Conservation (phyloP, 2,113 vertebrate genomes). For the Neolamprologus longior region DNA sequence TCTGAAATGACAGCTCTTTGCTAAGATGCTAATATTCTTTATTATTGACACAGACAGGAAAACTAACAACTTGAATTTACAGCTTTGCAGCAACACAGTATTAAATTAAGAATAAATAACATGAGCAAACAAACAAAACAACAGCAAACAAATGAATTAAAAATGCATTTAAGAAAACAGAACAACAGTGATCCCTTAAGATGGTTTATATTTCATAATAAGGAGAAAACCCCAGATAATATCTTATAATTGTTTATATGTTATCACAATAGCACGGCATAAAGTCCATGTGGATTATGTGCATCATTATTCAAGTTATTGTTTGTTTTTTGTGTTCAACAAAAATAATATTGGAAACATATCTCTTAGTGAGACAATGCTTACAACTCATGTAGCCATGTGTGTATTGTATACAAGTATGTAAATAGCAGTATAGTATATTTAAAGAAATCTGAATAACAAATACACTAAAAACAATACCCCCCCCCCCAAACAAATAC, state of each 20-base stretch:
- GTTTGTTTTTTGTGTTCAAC: background rate
- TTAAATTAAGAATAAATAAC: background rate
- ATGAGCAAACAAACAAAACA: background rate
- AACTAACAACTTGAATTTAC: background rate
- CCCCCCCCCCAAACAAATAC: background rate
- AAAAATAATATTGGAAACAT: background rate
- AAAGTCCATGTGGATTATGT: too few species aligned
- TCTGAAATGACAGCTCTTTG: background rate
- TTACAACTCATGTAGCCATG: background rate
- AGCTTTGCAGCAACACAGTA: background rate
- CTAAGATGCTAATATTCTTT: background rate
- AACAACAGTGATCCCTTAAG: background rate
- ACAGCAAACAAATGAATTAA: background rate
- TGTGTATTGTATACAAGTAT: background rate
- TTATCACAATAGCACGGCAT: too few species aligned
- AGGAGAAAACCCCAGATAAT: background rate
- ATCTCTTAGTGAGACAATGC: background rate
- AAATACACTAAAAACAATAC: background rate
- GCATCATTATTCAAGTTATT: too few species aligned
- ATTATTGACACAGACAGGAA: background rate
- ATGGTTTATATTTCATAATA: accelerated
- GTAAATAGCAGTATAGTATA: background rate
- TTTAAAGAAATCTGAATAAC: background rate
- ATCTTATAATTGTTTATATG: background rate
- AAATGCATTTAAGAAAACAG: background rate